Evolutionary conservation across 2,888 invertebrate genomes (phyloP), one percentile per base, ranked within the genome.

Genomic region (Prenolepis imparis): DNA sequence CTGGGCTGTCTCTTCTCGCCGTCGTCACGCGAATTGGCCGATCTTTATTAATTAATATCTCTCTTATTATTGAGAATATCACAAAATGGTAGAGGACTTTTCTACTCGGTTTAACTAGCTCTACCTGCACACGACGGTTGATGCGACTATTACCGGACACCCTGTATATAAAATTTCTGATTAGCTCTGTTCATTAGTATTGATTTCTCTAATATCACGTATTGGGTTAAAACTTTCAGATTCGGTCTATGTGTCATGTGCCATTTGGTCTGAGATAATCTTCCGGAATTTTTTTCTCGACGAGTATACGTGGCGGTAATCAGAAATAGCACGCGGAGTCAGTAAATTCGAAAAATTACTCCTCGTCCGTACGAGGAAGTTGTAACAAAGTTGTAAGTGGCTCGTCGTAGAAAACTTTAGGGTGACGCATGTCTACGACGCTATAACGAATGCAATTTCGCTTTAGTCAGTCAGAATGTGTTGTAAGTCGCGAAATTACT

Each of bases 361-460:
- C 64, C 39, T 28, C 73, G 39, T 36, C 68, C 84, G 83, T 84
- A 72, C 57, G 75, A 80, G 32, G n/a, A 86, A 89, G 83, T 89
- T 88, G 88, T 84, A 89, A 89, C 84, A 75, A 89, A 89, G 89
- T 89, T 89, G 89, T 86, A 89, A 89, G 88, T 86, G 83, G 86
- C 64, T 82, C 72, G 84, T 61, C 84, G 83, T 77, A 63, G 88
- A 77, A 88, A 88, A 89, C 78, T 89, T 89, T 61, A 67, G 82
- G 78, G 83, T 68, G 88, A 83, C 78, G 84, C 74, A 66, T 78
- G 82, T 74, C 87, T 77, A 59, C 80, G 44, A 55, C 80, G 84
- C 66, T 80, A 83, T 89, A 89, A 89, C 86, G 88, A 89, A 89
- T 88, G 88, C 86, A 89, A 89, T 89, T 89, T 88, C 85, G 84